A percentile compares a stretch with the other conserved stretches of the same genome.
phyloP scores from a whole-genome alignment of 2,888 invertebrate species.

The Lymantria dispar region DNA sequence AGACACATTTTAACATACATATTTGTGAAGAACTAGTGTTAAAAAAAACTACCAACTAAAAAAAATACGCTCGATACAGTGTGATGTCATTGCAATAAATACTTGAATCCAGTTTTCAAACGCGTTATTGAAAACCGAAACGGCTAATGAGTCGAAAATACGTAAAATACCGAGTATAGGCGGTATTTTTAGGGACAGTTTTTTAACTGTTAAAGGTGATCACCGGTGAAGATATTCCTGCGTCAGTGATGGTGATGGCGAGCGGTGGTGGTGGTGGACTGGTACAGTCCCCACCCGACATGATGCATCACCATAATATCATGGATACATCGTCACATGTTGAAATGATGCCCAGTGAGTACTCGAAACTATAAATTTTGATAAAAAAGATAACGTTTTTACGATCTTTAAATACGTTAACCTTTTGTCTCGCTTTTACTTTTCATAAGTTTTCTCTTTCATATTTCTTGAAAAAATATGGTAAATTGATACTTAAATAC shows the following conservation, averaged over 20 bases:
- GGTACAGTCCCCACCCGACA: slow-evolving; percentile 80
- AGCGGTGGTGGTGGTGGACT: slow-evolving; percentile 77
- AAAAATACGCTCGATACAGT: slow-evolving; percentile 7
- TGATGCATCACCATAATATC: slow-evolving; percentile 77
- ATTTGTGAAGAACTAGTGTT: slow-evolving; percentile 47
- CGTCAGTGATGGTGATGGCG: slow-evolving; percentile 78
- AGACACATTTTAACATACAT: slow-evolving; percentile 43
- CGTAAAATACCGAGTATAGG: background rate
- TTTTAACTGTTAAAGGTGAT: slow-evolving; percentile 36
- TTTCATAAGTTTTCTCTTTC: no score
- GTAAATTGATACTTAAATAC: no score
- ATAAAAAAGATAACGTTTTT: no score
- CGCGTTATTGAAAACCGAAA: slow-evolving; percentile 1
- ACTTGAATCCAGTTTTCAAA: slow-evolving; percentile 20
- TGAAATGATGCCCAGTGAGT: slow-evolving; percentile 80
- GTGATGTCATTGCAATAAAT: slow-evolving; percentile 39
- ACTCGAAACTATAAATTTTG: background rate
- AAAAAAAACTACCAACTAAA: background rate
- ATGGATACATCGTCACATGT: slow-evolving; percentile 78
- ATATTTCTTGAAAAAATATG: no score
- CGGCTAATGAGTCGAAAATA: background rate
- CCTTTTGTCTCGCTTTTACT: no score
- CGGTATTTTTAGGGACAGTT: background rate
- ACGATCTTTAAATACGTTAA: no score
- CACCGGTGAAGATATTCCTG: slow-evolving; percentile 39